Base-by-base conservation (phyloP, 2,888 invertebrate genomes). In the Pachymerium ferrugineum region DNA sequence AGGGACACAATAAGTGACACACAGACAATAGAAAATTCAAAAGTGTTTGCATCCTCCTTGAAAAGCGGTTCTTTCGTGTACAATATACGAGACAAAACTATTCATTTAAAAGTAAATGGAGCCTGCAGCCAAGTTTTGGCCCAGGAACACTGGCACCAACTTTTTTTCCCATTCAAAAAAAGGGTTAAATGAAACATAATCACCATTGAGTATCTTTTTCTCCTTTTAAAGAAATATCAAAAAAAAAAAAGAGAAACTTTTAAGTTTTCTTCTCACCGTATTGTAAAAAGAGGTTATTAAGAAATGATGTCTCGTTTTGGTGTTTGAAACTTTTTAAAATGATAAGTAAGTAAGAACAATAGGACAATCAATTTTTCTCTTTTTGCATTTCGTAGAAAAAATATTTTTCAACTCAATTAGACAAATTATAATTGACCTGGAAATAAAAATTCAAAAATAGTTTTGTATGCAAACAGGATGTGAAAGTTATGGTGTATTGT, bases 271-370 rank as follows among this genome's bases (percentile, higher is more conserved):
- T n/a, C n/a, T n/a, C n/a, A n/a, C n/a, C n/a, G n/a, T n/a, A n/a
- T n/a, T n/a, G n/a, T n/a, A n/a, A n/a, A 54, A 54, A 22, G 47
- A 54, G 47, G 47, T 54, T 54, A 54, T n/a, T n/a, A n/a, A n/a
- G n/a, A n/a, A 8, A 54, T 19, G 47, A 54, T 22, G 19, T 54
- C 10, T 10, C 10, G 19, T 54, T 54, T 54, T n/a, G 1, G 22
- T 10, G 19, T 54, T 54, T 54, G n/a, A n/a, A n/a, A n/a, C n/a
- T n/a, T n/a, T n/a, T n/a, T n/a, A n/a, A 54, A 54, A 54, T 54
- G 22, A 54, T 54, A 54, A 54, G 47, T 54, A 54, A 54, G 19
- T 54, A 19, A 54, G 47, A 54, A 54, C 47, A 54, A 54, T 54
- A 16, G 47, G 47, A 54, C 19, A 54, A 54, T 19, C 10, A 54